Conservation (phyloP, 2,888 invertebrate species). For the Tachina fera region DNA sequence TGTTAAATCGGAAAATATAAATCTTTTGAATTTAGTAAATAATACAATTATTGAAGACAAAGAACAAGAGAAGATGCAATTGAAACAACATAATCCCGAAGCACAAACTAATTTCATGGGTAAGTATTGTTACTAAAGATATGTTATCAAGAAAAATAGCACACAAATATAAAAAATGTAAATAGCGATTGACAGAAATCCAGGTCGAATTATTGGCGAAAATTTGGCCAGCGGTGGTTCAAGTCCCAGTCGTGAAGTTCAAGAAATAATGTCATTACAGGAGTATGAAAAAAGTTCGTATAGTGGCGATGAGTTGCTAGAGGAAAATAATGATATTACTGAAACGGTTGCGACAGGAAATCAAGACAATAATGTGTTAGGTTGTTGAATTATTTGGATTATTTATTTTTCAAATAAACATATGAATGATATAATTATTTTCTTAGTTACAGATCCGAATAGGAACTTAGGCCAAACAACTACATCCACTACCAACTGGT, state of each 20-base stretch:
- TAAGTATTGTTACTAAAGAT: constrained; percentile 53
- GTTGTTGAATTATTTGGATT: constrained; percentile 30
- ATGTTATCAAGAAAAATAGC: background rate
- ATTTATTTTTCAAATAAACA: background rate
- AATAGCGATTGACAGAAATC: constrained; percentile 78
- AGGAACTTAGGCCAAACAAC: constrained; percentile 62
- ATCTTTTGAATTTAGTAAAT: constrained; percentile 80
- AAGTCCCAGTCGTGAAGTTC: constrained; percentile 94
- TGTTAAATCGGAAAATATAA: constrained; percentile 77
- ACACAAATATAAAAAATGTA: background rate
- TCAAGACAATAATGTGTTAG: constrained; percentile 53
- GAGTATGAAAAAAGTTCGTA: constrained; percentile 80
- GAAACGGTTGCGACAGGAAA: constrained; percentile 40
- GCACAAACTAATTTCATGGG: constrained; percentile 79
- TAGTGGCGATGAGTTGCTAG: constrained; percentile 75
- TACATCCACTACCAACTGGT: constrained; percentile 74
- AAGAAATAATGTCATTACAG: constrained; percentile 91
- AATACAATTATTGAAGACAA: constrained; percentile 82
- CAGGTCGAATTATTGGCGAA: constrained; percentile 77
- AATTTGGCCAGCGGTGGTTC: constrained; percentile 90
- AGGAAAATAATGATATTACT: constrained; percentile 54
- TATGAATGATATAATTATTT: constrained; percentile 23
- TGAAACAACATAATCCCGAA: constrained; percentile 79
- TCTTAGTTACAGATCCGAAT: constrained; percentile 69
- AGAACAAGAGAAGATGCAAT: constrained; percentile 79